Evolutionary conservation across 2,888 invertebrate species (phyloP), one percentile per base, ranked within the genome.

Genomic region (Brassicogethes aeneus): DNA sequence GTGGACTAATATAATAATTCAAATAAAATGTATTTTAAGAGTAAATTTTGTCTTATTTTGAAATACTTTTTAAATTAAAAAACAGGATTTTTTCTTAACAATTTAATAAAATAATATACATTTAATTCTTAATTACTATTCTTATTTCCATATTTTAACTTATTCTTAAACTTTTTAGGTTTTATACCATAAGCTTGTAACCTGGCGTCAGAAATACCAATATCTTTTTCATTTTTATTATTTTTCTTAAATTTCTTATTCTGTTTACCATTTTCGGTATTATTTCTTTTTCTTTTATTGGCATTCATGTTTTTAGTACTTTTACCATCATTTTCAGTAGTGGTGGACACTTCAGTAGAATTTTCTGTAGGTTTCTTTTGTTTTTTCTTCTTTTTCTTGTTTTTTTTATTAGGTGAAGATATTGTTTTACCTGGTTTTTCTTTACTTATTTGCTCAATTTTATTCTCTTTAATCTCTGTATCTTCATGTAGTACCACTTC

Each of bases 171-270:
- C 62, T 89, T 91, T 58, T 85, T 89, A 0, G 92, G 92, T 71
- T 92, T 93, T 30, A 94, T 77, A 39, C 94, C 95, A 64, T 89
- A 97, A 0, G 93, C 93, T 59, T 82, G 79, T 5, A 97, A 72
- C 49, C 96, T 76, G 50, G 86, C 84, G 64, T 91, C 87, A 2
- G 87, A 80, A 16, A 85, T 61, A 8, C 51, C 60, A 38, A 58
- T 37, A 31, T 53, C 47, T 15, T 41, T 36, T 10, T 40, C 31
- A 34, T 3, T 57, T 57, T 40, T 54, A 31, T 41, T 50, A 41
- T 36, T 48, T 12, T 43, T 35, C 39, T 43, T 41, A 30, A 41
- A 31, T 34, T 2, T 37, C 31, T 41, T 46, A 17, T 34, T 44
- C 36, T 39, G 38, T 33, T 43, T 41, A 36, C 45, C 44, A 31